A percentile compares a stretch with the other conserved stretches of the same genome.
These are phyloP conservation scores for Scrobipalpa costella DNA, from an alignment of 2,888 invertebrate species.

Conservation along the genomic window DNA sequence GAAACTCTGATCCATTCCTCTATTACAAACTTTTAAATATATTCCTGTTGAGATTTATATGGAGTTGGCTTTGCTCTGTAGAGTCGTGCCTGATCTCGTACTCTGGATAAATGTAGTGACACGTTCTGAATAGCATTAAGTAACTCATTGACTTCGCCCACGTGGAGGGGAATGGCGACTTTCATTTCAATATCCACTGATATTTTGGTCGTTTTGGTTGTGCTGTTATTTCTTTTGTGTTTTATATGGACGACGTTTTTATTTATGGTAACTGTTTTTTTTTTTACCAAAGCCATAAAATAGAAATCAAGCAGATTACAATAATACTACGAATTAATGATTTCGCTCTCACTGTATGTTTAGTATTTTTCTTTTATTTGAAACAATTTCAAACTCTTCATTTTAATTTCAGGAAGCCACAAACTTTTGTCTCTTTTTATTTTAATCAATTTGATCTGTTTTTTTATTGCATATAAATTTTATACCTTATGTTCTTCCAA, in stretches of 20 bases:
- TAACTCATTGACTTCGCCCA: conserved; percentile 44
- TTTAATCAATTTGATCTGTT: no score
- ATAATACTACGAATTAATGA: no score
- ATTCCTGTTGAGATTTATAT: conserved; percentile 59
- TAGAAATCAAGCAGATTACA: no score
- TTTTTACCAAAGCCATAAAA: no score
- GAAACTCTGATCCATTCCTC: conserved; percentile 35
- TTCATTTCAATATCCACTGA: conserved; percentile 11
- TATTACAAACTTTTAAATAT: conserved; percentile 46
- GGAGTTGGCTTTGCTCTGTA: conserved; percentile 58
- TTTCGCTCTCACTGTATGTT: no score
- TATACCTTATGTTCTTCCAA: no score
- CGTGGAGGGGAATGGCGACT: conserved; percentile 6
- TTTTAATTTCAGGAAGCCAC: no score
- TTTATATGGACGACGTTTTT: background rate
- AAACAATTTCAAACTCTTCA: no score
- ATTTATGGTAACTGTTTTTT: background rate
- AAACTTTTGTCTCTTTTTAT: no score
- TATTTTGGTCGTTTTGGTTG: background rate
- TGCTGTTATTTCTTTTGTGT: background rate
- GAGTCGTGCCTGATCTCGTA: conserved; percentile 74
- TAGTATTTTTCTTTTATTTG: no score
- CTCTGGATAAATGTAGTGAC: conserved; percentile 76
- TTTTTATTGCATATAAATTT: no score
- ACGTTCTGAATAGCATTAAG: conserved; percentile 75